Evolutionary conservation across 2,888 invertebrate genomes (phyloP).

Genomic region (Parnassius glacialis): DNA sequence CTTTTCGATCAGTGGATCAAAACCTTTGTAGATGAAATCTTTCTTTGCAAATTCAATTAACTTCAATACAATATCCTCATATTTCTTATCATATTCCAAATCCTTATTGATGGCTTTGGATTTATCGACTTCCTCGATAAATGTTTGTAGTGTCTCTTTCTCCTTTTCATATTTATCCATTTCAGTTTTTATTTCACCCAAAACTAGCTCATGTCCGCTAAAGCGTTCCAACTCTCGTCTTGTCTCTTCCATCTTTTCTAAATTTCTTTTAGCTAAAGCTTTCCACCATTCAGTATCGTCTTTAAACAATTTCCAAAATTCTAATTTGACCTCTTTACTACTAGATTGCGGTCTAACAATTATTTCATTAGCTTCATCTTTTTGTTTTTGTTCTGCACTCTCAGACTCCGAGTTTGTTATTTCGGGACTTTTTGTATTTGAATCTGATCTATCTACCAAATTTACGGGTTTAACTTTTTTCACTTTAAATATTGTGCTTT

Average conservation of each 20-base stretch:
- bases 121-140: conserved; percentile 69
- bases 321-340: conserved; percentile 45
- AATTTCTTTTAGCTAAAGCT: conserved; percentile 67
- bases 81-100: conserved; percentile 69
- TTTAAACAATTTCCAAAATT: conserved; percentile 72
- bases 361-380: conserved; percentile 49
- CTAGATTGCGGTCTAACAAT: conserved; percentile 46
- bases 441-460: conserved; percentile 41
- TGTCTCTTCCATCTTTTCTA: conserved; percentile 73
- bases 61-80: conserved; percentile 72
- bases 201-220: conserved; percentile 67
- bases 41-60: conserved; percentile 72
- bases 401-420: conserved; percentile 30
- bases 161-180: conserved; percentile 61
- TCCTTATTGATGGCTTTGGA: conserved; percentile 64
- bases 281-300: conserved; percentile 77
- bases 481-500: conserved; percentile 63
- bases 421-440: conserved; percentile 42
- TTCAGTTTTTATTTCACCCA: conserved; percentile 64
- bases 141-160: conserved; percentile 60
- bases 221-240: conserved; percentile 69
- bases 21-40: conserved; percentile 73
- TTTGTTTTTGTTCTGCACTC: conserved; percentile 40
- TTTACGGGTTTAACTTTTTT: conserved; percentile 64
- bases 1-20: conserved; percentile 72